Percentiles rank a stretch among this genome's conserved stretches.
These are phyloP conservation scores for Hystrix brachyura DNA, from an alignment of 2,113 vertebrate species.

Conservation along the genomic window DNA sequence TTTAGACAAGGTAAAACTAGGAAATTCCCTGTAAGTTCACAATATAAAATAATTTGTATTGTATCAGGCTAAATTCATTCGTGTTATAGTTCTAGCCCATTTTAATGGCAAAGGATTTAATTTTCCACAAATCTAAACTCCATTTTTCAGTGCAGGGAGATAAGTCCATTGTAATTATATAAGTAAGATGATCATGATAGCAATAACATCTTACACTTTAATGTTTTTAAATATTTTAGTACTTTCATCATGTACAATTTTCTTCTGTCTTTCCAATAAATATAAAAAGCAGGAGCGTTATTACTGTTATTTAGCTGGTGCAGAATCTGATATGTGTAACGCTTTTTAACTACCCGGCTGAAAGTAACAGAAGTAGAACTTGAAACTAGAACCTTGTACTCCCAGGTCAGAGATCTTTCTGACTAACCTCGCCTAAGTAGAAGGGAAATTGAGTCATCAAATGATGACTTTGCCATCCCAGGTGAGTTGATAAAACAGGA, in stretches of 20 bases:
- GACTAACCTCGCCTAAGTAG: background rate
- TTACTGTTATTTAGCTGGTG: background rate
- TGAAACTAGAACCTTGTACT: background rate
- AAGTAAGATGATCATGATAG: background rate
- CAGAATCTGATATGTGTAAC: background rate
- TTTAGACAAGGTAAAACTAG: background rate
- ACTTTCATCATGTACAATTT: background rate
- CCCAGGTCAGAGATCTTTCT: slow-evolving; percentile 39
- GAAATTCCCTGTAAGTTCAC: background rate
- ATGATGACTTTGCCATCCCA: background rate
- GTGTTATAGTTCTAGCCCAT: background rate
- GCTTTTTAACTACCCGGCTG: background rate
- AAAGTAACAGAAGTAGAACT: background rate
- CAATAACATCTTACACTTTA: background rate
- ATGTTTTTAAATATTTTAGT: slow-evolving; percentile 29
- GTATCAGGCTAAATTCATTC: slow-evolving; percentile 23
- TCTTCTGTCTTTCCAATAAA: background rate
- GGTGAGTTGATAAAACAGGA: background rate
- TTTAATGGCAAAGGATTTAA: slow-evolving; percentile 43
- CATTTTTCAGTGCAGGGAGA: background rate
- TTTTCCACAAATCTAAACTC: background rate
- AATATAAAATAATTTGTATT: background rate
- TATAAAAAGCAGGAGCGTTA: background rate
- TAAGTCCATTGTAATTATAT: background rate
- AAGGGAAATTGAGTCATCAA: background rate